These are phyloP conservation scores for Phalacrocorax brasilianus DNA, from an alignment of 2,113 vertebrate genomes.

Conservation along the genomic window DNA sequence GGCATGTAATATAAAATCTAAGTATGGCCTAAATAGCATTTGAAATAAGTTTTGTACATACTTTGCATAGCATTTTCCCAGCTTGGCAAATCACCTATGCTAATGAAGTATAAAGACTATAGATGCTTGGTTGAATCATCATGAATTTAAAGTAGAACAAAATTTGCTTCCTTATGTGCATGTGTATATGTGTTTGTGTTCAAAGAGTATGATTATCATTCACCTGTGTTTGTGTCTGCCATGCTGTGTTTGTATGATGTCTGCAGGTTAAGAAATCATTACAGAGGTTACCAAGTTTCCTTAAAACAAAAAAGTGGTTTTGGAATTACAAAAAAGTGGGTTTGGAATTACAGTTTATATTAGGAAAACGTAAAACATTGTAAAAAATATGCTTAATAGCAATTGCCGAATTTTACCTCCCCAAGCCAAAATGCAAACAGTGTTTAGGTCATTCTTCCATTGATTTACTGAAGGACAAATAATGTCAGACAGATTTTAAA, in stretches of 20 bases:
- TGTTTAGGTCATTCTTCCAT: constrained; percentile 46
- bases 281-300: neutral
- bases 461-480: constrained; percentile 74
- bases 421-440: constrained; percentile 22
- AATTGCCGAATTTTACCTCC: neutral
- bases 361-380: neutral
- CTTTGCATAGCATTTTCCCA: neutral
- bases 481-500: constrained; percentile 70
- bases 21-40: neutral
- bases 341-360: neutral
- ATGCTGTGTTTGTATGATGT: neutral
- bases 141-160: neutral
- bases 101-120: neutral
- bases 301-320: neutral
- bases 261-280: neutral
- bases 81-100: neutral
- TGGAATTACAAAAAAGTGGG: neutral
- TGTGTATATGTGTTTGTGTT: neutral
- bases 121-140: neutral
- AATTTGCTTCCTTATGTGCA: neutral
- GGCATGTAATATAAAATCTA: neutral
- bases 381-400: neutral
- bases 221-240: neutral
- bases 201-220: neutral
- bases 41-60: neutral